A percentile compares a stretch with the other conserved stretches of the same genome.
Evolutionary conservation across 1,140 invertebrate genomes (phyloP).

Genomic region (Drosophila pruinosa): DNA sequence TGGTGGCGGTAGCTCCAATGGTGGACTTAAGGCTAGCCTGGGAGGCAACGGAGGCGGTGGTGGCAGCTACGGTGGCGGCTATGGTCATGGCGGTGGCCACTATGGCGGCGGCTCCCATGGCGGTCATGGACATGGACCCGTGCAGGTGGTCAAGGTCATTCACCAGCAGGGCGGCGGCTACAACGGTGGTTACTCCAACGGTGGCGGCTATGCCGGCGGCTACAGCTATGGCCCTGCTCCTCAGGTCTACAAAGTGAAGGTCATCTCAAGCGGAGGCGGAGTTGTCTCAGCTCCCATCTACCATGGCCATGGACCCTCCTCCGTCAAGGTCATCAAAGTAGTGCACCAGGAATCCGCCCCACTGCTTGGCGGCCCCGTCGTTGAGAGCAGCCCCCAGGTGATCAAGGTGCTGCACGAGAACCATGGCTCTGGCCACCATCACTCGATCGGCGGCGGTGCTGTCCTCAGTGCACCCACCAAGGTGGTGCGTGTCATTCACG

Average conservation of each 20-base stretch:
- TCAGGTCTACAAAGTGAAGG: constrained; percentile 70
- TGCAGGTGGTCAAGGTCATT: constrained; percentile 45
- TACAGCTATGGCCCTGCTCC: constrained; percentile 54
- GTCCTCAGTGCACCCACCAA: constrained; percentile 49
- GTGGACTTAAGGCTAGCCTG: constrained; percentile 42
- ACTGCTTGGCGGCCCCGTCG: constrained; percentile 23
- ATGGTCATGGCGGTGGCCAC: constrained; percentile 10
- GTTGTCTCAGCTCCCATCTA: constrained; percentile 34
- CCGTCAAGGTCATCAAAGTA: constrained; percentile 68
- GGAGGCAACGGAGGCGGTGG: constrained; percentile 44
- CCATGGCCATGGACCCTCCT: constrained; percentile 30
- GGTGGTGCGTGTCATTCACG: constrained; percentile 75
- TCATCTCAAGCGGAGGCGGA: constrained; percentile 51
- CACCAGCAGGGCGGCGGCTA: constrained; percentile 25
- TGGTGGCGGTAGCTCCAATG: constrained; percentile 38
- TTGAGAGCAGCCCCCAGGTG: constrained; percentile 54
- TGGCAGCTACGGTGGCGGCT: constrained; percentile 23
- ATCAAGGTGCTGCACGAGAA: constrained; percentile 65
- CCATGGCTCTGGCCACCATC: constrained; percentile 23
- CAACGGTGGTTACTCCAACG: neutral
- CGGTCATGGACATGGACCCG: constrained; percentile 23
- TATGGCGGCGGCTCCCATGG: constrained; percentile 22
- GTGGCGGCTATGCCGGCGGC: constrained; percentile 45
- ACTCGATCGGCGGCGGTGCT: constrained; percentile 3
- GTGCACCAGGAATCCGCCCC: constrained; percentile 56